Evolutionary conservation across 2,113 vertebrate species (phyloP).

Genomic region (Strigops habroptila): DNA sequence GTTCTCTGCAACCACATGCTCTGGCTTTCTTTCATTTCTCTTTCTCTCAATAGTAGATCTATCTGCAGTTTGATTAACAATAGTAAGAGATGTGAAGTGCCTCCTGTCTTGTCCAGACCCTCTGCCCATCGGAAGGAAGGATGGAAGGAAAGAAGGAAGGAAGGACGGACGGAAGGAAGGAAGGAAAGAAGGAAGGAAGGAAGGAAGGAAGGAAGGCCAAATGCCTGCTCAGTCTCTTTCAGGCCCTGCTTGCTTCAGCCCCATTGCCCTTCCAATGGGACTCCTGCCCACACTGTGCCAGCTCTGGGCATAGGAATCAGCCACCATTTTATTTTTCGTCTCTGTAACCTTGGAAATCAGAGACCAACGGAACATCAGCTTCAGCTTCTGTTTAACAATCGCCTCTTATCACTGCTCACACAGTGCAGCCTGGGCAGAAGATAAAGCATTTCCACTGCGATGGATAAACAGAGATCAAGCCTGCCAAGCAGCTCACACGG

Average conservation of each 20-base stretch:
- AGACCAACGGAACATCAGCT: not conserved
- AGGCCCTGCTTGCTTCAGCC: not conserved
- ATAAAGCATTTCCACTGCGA: not conserved
- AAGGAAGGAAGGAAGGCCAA: not conserved
- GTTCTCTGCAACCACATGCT: not conserved
- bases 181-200: not conserved
- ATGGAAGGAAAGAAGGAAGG: too few species aligned
- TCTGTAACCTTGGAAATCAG: not conserved
- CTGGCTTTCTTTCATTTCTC: not conserved
- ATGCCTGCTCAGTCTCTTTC: not conserved
- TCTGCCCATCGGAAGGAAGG: not conserved
- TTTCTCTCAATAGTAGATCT: not conserved
- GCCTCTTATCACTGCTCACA: not conserved
- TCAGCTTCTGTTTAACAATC: not conserved
- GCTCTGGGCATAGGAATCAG: not conserved
- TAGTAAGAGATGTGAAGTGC: not conserved
- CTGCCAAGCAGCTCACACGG: not conserved
- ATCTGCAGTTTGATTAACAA: not conserved
- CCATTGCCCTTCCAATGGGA: fast-evolving
- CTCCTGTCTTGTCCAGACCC: not conserved
- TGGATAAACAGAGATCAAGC: not conserved
- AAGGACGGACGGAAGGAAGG: too few species aligned
- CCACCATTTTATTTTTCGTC: not conserved
- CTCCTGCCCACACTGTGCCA: fast-evolving
- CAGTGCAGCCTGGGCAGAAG: not conserved